Evolutionary conservation across 2,797 vertebrate genomes (phyloP), one percentile per base, ranked within the genome.

Genomic region (Psittacula echo): DNA sequence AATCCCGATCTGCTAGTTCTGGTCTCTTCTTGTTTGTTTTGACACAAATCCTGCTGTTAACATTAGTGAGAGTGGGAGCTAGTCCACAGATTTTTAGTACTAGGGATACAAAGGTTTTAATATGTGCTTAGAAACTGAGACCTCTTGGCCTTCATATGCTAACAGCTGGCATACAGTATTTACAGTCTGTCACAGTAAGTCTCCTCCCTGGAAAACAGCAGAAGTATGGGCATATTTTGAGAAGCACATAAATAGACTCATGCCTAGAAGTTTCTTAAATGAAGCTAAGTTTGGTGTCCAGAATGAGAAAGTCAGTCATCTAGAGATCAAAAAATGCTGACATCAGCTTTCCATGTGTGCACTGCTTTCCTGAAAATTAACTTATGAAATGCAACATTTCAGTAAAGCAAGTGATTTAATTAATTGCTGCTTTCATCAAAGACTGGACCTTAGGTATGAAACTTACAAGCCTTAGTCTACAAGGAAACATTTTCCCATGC

Each of bases 301-400:
- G 48, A 77, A 85, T 60, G 19, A 85, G 78, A 74, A 95, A 91
- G 39, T 92, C 7, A 3, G 81, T 93, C 92, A 93, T 83, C 90
- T 93, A 89, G 75, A 89, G 90, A 94, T 89, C 83, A 72, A 89
- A 95, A 97, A 61, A 39, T 78, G 93, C 90, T 95, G 93, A 96
- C 54, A 66, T 14, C 37, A 83, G 72, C 47, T 87, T 84, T 80
- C 68, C 70, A 62, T 72, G 54, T 4, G 3, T 48, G 54, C 21
- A 21, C 42, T 34, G 73, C 51, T 95, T 90, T 87, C 88, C 74
- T 89, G 72, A 92, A 94, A 93, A 75, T 37, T 41, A 91, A 95
- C 72, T 93, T 93, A 89, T 89, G 85, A 94, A 96, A 96, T n/a
- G 73, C 9, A 72, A 56, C 8, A 45, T 72, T 93, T 87, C 53